Percentiles rank a stretch among this genome's conserved stretches.
phyloP scores from a whole-genome alignment of 2,113 vertebrate genomes.

The Halichoeres trimaculatus region DNA sequence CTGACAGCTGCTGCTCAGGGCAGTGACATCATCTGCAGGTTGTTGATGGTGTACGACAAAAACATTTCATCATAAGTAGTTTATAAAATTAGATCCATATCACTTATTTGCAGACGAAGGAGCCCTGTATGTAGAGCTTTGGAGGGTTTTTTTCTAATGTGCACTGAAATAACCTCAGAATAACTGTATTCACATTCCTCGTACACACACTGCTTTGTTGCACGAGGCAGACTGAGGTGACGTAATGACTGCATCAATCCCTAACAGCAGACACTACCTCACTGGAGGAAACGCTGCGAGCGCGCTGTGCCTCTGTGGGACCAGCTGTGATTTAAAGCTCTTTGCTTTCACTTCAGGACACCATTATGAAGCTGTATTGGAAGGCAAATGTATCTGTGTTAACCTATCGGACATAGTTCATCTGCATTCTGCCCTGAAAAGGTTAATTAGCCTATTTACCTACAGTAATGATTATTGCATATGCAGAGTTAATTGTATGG shows the following conservation, averaged over 20 bases:
- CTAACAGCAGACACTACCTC: conserved; percentile 77
- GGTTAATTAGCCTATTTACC: conserved; percentile 68
- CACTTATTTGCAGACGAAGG: conserved; percentile 13
- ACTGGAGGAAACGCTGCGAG: conserved; percentile 59
- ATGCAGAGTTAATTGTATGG: conserved; percentile 26
- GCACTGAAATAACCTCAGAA: conserved; percentile 24
- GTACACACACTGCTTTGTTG: conserved; percentile 39
- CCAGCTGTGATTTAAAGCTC: conserved; percentile 53
- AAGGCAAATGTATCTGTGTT: conserved; percentile 22
- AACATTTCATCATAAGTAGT: neutral
- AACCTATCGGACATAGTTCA: conserved; percentile 68
- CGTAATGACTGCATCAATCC: conserved; percentile 73
- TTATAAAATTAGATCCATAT: neutral
- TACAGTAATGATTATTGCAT: conserved; percentile 49
- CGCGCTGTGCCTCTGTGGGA: conserved; percentile 54
- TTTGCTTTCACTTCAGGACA: conserved; percentile 25
- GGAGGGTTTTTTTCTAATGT: conserved; percentile 12
- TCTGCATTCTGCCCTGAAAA: conserved; percentile 69
- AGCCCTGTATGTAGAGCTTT: neutral
- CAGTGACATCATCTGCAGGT: neutral
- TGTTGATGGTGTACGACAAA: neutral
- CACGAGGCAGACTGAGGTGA: conserved; percentile 66
- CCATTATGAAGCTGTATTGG: conserved; percentile 28
- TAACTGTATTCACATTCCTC: conserved; percentile 55
- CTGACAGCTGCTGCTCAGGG: neutral